phyloP scores from a whole-genome alignment of 2,113 vertebrate species.

The Anser cygnoides region DNA sequence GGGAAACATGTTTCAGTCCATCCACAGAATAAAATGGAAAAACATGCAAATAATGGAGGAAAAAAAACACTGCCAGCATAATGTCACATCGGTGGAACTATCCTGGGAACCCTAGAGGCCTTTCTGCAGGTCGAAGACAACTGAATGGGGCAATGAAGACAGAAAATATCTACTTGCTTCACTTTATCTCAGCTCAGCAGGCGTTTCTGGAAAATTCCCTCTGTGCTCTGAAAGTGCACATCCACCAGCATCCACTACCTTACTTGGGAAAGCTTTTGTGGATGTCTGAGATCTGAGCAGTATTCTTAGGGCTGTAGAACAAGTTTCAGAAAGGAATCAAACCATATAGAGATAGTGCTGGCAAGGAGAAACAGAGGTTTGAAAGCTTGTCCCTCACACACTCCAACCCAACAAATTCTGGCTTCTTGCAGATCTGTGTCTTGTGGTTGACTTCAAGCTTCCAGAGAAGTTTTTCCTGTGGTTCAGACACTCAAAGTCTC shows the following conservation, averaged over 20 bases:
- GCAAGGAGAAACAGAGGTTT: not conserved
- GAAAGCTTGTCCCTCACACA: not conserved
- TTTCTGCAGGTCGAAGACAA: not conserved
- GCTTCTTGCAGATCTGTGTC: not conserved
- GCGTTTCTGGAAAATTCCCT: not conserved
- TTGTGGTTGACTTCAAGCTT: not conserved
- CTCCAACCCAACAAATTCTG: not conserved
- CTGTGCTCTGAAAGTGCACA: rapidly evolving
- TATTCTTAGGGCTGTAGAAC: not conserved
- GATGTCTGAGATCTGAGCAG: not conserved
- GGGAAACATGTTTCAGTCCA: not conserved
- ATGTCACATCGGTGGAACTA: not conserved
- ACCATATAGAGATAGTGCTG: rapidly evolving
- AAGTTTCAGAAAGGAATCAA: not conserved
- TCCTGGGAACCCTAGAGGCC: not conserved
- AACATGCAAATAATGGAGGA: not conserved
- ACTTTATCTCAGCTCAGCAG: not conserved
- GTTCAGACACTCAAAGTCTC: not conserved
- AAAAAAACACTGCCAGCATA: rapidly evolving
- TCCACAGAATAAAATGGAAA: not conserved
- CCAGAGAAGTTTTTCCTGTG: slow-evolving; percentile 1
- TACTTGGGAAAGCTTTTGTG: not conserved
- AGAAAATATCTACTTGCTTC: not conserved
- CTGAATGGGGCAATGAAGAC: not conserved
- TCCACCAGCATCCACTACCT: not conserved